phyloP scores from a whole-genome alignment of 2,888 invertebrate genomes.

The Drosophila prolongata region DNA sequence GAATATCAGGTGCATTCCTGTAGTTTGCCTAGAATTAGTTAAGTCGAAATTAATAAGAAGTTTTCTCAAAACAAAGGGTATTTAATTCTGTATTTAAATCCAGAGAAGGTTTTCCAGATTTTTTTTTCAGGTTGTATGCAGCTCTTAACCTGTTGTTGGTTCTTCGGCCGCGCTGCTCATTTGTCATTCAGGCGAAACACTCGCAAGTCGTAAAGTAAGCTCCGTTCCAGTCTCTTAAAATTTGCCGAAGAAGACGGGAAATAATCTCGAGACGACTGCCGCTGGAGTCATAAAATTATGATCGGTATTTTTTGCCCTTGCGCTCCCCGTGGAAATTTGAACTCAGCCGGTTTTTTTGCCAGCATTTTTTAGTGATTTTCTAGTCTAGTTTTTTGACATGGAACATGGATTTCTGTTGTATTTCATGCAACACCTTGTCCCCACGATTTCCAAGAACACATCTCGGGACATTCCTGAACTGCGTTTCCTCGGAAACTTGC shows the following conservation, averaged over 20 bases:
- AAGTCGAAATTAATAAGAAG: neutral
- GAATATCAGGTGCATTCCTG: no score
- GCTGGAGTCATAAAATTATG: constrained; percentile 70
- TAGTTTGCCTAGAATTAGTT: no score
- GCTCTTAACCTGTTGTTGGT: constrained; percentile 65
- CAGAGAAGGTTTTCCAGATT: neutral
- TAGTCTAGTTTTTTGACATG: constrained; percentile 65
- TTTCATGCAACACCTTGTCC: constrained; percentile 76
- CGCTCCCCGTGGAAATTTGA: constrained; percentile 44
- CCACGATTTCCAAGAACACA: constrained; percentile 50
- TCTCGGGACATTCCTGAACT: constrained; percentile 58
- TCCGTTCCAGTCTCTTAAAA: constrained; percentile 38
- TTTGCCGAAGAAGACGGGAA: constrained; percentile 6
- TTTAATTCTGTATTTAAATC: neutral
- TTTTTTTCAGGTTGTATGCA: constrained; percentile 4
- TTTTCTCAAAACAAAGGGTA: neutral
- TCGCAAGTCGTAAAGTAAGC: constrained; percentile 68
- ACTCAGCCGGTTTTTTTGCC: constrained; percentile 39
- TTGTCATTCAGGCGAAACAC: constrained; percentile 79
- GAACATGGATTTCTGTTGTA: constrained; percentile 66
- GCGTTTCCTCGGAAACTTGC: constrained; percentile 28
- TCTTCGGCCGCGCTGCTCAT: constrained; percentile 66
- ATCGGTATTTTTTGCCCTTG: constrained; percentile 64
- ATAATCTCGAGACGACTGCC: constrained; percentile 31
- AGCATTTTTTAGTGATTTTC: constrained; percentile 59